Conservation (phyloP, 2,888 invertebrate species). For the Hedya salicella region DNA sequence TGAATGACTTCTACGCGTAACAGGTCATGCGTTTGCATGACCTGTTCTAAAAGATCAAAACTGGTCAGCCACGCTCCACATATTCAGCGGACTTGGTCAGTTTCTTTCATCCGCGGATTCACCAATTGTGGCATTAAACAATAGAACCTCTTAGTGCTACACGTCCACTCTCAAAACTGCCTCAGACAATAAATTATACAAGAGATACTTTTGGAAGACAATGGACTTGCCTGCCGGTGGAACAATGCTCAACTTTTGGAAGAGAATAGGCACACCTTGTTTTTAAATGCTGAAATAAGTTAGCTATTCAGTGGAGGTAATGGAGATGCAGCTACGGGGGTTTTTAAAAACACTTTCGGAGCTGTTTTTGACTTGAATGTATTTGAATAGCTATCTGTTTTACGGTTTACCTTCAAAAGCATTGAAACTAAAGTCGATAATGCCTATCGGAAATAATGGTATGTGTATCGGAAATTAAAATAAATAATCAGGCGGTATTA, state of each 20-base stretch:
- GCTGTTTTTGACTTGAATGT: too few relatives aligned
- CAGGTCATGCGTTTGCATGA: too few relatives aligned
- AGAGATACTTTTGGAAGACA: constrained; percentile 52
- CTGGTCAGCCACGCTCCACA: constrained; percentile 28
- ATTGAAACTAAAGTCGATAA: too few relatives aligned
- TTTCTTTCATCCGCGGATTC: constrained; percentile 79
- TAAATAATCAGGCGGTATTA: too few relatives aligned
- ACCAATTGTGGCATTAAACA: constrained; percentile 83
- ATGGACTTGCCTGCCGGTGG: constrained; percentile 28
- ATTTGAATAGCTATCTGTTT: too few relatives aligned
- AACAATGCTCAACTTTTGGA: constrained; percentile 38
- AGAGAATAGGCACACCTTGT: constrained; percentile 36
- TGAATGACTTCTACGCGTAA: too few relatives aligned
- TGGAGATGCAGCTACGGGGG: constrained; percentile 4
- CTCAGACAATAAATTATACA: constrained; percentile 56
- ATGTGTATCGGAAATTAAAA: too few relatives aligned
- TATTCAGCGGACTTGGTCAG: constrained; percentile 73
- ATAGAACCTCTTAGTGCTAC: constrained; percentile 81
- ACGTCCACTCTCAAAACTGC: constrained; percentile 60
- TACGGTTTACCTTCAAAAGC: too few relatives aligned
- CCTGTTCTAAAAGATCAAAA: constrained; percentile 64
- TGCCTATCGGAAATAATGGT: too few relatives aligned
- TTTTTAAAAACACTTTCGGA: constrained; percentile 1
- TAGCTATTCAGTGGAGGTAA: constrained; percentile 24
- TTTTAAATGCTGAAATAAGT: constrained; percentile 42